phyloP scores from a whole-genome alignment of 64 coral and sea anemone genomes.

The Dendronephthya gigantea region DNA sequence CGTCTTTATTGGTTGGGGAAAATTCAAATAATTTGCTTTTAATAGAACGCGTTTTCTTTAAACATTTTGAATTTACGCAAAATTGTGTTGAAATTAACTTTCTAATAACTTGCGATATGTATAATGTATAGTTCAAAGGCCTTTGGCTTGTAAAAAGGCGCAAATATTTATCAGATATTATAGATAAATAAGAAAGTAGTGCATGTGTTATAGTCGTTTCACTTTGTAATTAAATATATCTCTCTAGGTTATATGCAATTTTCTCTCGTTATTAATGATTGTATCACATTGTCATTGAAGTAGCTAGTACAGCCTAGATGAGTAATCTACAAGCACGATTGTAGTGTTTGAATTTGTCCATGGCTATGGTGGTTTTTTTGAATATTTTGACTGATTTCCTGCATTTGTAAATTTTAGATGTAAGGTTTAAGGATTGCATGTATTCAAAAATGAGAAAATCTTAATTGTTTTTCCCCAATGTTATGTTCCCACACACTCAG shows the following conservation, averaged over 20 bases:
- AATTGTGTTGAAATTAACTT: neutral
- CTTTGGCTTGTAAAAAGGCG: neutral
- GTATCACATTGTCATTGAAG: neutral
- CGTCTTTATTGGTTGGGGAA: neutral
- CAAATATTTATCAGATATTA: neutral
- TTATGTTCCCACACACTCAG: neutral
- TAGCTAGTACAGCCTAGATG: neutral
- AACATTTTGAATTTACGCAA: neutral
- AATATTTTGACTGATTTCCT: no score
- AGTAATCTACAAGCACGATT: no score
- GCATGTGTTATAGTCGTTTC: neutral
- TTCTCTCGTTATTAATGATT: neutral
- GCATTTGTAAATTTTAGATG: no score
- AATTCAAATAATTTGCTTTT: neutral
- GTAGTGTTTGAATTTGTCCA: no score
- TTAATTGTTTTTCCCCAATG: neutral
- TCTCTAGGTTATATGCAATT: neutral
- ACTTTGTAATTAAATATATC: neutral
- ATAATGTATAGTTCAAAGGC: neutral
- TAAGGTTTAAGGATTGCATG: neutral
- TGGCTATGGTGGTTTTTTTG: no score
- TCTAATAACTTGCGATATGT: neutral
- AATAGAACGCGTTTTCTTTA: neutral
- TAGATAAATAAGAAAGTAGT: neutral
- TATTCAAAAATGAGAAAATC: neutral